Evolutionary conservation across 2,888 invertebrate species (phyloP).

Genomic region (Sminthurides aquaticus): DNA sequence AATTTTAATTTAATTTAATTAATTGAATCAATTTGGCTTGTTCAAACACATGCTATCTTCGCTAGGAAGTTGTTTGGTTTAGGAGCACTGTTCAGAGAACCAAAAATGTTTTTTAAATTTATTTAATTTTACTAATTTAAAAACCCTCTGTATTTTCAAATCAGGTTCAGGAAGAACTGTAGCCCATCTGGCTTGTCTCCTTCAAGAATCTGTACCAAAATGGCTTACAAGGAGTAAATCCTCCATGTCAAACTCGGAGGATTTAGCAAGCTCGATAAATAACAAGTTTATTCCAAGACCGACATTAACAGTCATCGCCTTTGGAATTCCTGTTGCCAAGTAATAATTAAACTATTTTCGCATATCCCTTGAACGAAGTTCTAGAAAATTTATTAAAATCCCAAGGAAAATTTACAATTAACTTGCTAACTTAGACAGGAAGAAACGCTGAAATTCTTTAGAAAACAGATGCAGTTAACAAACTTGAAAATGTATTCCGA

Average conservation of each 20-base stretch:
- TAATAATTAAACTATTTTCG: neutral
- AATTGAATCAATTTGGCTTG: too few relatives aligned
- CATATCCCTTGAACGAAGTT: neutral
- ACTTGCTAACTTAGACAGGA: constrained; percentile 18
- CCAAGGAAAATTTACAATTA: neutral
- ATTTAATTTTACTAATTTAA: neutral
- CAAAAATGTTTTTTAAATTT: neutral
- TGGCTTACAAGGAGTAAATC: constrained; percentile 27
- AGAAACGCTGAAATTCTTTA: constrained; percentile 28
- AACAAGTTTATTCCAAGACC: constrained; percentile 32
- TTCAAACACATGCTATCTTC: too few relatives aligned
- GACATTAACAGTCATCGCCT: constrained; percentile 30
- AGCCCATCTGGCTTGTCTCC: constrained; percentile 32
- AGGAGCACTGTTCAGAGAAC: neutral
- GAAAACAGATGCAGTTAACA: constrained; percentile 26
- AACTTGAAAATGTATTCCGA: constrained; percentile 32
- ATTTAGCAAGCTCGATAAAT: constrained; percentile 27
- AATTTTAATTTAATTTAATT: too few relatives aligned
- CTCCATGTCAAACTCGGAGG: constrained; percentile 22
- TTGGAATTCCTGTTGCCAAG: constrained; percentile 28
- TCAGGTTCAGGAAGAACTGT: constrained; percentile 28
- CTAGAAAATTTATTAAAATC: too few relatives aligned
- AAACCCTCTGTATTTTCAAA: neutral
- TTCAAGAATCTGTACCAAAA: constrained; percentile 30
- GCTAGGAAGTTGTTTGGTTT: too few relatives aligned